Base-by-base conservation (phyloP, 1,140 invertebrate species). In the Portunus trituberculatus region DNA sequence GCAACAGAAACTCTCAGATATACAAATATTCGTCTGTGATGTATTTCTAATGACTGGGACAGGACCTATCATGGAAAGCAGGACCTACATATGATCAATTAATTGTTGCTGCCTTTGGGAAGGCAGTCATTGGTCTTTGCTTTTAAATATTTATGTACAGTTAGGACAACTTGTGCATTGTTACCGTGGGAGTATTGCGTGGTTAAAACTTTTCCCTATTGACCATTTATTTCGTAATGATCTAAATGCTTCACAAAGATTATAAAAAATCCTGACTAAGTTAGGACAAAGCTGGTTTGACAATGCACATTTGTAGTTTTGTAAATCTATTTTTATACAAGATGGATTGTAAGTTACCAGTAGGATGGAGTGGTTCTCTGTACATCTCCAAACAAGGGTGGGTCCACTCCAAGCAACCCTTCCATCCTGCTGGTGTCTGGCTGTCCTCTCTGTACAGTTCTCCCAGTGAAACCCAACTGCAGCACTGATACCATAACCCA, bases 321-420 rank as follows among this genome's bases (percentile, higher is more conserved):
- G 96, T 96, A 96, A 96, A 96, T 96, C 96, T 96, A 96, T 96
- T 96, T 96, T 96, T 96, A 95, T 96, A 96, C 96, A 95, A 96
- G 90, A 93, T 87, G 91, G 88, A 45, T 31, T 83, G 28, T 16
- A 86, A 86, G 89, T 94, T 83, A 84, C 59, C 94, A 94, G 86
- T 94, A 48, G 59, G n/a, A 48, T 83, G 76, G 83, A 94, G 16
- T 76, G 93, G 59, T 91, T 91, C 12, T 14, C 67, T 16, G 1
- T 94, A 46, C 88, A 94, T 84, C 93, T 91, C 14, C n/a, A 46
- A 94, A 25, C 2, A 67, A 90, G 93, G 93, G 93, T 94, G 93
- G 93, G 93, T 94, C 93, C 93, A 76, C 32, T 46, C 32, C 89
- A 45, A 32, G 76, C 28, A 83, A 82, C 88, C 93, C 83, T 8